Conservation (phyloP, 2,113 vertebrate species). For the Cebus imitator region DNA sequence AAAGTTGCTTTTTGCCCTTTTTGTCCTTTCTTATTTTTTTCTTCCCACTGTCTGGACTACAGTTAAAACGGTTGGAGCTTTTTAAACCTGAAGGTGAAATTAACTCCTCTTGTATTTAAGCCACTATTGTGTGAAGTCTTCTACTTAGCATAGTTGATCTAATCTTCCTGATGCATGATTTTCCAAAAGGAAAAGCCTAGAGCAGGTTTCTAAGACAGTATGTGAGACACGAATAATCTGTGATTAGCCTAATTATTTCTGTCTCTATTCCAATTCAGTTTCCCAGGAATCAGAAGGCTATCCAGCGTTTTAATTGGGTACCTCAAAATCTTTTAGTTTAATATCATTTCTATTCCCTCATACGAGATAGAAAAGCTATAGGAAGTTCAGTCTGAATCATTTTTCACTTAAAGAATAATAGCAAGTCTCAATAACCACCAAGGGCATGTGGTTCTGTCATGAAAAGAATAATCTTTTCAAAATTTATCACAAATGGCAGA, state of each 20-base stretch:
- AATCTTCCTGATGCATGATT: neutral
- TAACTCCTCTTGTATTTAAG: neutral
- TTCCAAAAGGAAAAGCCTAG: neutral
- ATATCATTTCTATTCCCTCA: neutral
- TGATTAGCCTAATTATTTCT: neutral
- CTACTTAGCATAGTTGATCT: neutral
- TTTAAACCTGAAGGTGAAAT: neutral
- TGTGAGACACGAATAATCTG: neutral
- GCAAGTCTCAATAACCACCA: neutral
- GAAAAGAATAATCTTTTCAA: neutral
- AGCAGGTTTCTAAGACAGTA: neutral
- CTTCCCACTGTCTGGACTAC: neutral
- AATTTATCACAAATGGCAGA: constrained; percentile 11
- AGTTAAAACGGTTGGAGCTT: neutral
- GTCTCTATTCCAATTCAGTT: neutral
- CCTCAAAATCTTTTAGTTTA: neutral
- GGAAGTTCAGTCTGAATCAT: neutral
- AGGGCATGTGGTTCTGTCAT: neutral
- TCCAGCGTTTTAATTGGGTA: constrained; percentile 7
- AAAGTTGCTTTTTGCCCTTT: neutral
- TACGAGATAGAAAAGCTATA: neutral
- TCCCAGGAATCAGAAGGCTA: neutral
- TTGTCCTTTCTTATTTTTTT: neutral
- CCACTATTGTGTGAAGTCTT: neutral
- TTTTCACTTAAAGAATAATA: neutral